Percentiles rank a stretch among this genome's conserved stretches.
Conservation (phyloP, 2,888 invertebrate genomes). For the Trissoscelio sp. region DNA sequence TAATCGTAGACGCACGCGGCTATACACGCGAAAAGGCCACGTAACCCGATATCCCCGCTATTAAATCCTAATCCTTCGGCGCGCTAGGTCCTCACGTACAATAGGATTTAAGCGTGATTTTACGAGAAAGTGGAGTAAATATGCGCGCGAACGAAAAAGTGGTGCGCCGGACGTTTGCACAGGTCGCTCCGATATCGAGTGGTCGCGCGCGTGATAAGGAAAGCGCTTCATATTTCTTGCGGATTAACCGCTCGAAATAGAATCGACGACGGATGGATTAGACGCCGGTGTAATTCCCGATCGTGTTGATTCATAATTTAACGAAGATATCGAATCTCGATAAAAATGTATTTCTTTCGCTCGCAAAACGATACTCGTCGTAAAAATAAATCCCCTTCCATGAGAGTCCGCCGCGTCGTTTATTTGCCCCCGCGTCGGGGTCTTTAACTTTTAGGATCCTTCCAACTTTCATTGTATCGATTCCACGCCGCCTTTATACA, state of each 20-base stretch:
- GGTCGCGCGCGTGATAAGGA: conserved; percentile 53
- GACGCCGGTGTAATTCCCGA: conserved; percentile 45
- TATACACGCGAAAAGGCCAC: conserved; percentile 37
- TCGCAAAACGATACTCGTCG: conserved; percentile 40
- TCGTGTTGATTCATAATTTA: conserved; percentile 67
- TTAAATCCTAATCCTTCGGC: conserved; percentile 77
- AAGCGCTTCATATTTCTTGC: conserved; percentile 47
- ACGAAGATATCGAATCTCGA: conserved; percentile 52
- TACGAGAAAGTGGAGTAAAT: conserved; percentile 75
- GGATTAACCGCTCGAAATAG: conserved; percentile 62
- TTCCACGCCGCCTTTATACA: conserved; percentile 41
- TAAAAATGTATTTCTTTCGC: conserved; percentile 44
- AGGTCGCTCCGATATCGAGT: conserved; percentile 31
- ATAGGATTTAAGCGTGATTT: conserved; percentile 74
- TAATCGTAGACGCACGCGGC: conserved; percentile 46
- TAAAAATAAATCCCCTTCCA: conserved; percentile 55
- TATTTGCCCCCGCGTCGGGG: conserved; percentile 29
- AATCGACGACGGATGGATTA: conserved; percentile 58
- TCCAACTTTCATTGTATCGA: conserved; percentile 46
- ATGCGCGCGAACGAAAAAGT: conserved; percentile 40
- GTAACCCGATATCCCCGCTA: conserved; percentile 67
- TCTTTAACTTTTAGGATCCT: conserved; percentile 56
- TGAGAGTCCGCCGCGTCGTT: conserved; percentile 14
- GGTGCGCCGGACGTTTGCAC: conserved; percentile 26
- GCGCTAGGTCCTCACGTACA: conserved; percentile 77